Conservation (phyloP, 2,113 vertebrate genomes). For the Planiliza haematocheilus region DNA sequence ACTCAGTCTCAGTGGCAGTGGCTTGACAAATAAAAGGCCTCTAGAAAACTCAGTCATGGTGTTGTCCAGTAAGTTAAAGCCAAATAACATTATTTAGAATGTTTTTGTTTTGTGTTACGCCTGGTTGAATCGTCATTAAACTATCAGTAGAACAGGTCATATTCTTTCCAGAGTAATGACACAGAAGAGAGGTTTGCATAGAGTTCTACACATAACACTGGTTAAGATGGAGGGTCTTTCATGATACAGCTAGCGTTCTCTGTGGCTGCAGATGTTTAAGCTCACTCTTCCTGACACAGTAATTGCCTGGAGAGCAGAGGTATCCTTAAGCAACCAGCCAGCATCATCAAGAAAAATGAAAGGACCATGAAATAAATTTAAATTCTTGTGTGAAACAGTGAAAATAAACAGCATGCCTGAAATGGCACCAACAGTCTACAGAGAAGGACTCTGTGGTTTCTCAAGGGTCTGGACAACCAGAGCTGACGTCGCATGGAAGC, state of each 20-base stretch:
- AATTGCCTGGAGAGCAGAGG: constrained; percentile 85
- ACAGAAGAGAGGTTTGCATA: constrained; percentile 6
- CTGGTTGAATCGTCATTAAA: not conserved
- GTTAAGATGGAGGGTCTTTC: constrained; percentile 74
- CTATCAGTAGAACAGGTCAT: not conserved
- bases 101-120: not conserved
- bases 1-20: constrained; percentile 63
- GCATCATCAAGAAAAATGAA: constrained; percentile 77
- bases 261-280: constrained; percentile 89
- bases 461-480: constrained; percentile 83
- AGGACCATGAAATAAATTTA: constrained; percentile 91
- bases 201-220: not conserved
- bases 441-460: constrained; percentile 90
- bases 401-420: constrained; percentile 98
- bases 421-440: constrained; percentile 92
- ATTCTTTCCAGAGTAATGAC: not conserved
- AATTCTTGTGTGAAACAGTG: constrained; percentile 96
- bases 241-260: constrained; percentile 84
- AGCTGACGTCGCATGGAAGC: constrained; percentile 75
- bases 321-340: constrained; percentile 94
- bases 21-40: constrained; percentile 84
- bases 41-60: constrained; percentile 62
- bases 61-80: constrained; percentile 56
- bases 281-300: constrained; percentile 94
- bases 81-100: constrained; percentile 16